phyloP scores from a whole-genome alignment of 2,113 vertebrate genomes.

The Dicrurus megarhynchus region DNA sequence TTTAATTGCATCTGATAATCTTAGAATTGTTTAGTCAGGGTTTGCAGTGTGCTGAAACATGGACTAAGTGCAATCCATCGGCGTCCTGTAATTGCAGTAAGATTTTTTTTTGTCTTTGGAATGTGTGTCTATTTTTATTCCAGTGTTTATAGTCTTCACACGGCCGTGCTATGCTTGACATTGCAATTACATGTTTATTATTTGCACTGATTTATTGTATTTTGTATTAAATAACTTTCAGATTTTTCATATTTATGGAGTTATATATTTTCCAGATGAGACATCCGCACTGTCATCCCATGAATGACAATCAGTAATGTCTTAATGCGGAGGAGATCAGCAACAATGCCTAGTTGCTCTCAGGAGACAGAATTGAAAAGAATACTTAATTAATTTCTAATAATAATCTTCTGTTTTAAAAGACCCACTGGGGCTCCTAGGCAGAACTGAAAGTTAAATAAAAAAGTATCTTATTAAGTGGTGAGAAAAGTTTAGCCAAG shows the following conservation, averaged over 20 bases:
- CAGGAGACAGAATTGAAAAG: slow-evolving; percentile 54
- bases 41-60: background rate
- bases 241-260: slow-evolving; percentile 35
- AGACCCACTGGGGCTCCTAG: slow-evolving; percentile 45
- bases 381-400: slow-evolving; percentile 72
- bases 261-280: slow-evolving; percentile 51
- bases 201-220: slow-evolving; percentile 31
- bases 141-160: background rate
- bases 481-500: slow-evolving; percentile 55
- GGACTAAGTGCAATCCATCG: background rate
- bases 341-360: slow-evolving; percentile 38
- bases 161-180: background rate
- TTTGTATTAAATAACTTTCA: slow-evolving; percentile 42
- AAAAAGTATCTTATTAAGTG: slow-evolving; percentile 58
- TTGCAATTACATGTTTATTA: slow-evolving; percentile 30
- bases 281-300: background rate
- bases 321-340: slow-evolving; percentile 50
- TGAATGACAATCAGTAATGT: slow-evolving; percentile 59
- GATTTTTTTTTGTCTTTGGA: background rate
- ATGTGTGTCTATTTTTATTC: background rate
- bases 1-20: background rate
- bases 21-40: background rate
- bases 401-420: slow-evolving; percentile 68
- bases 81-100: background rate
- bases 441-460: slow-evolving; percentile 67